Base-by-base conservation (phyloP, 2,888 invertebrate species). In the Steinernema scapterisci region DNA sequence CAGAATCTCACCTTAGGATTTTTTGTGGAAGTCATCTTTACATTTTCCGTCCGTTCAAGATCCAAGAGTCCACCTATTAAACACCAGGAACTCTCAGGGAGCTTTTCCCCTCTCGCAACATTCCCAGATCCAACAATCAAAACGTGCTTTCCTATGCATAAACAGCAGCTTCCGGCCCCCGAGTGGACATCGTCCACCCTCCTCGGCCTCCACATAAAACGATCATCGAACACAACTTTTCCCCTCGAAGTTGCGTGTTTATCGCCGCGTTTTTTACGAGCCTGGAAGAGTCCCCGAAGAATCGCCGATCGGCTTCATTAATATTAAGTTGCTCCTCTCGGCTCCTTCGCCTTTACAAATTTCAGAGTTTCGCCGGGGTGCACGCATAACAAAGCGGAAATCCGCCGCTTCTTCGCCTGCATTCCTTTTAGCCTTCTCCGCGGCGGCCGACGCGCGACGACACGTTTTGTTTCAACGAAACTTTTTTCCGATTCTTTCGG, bases 221-320 rank as follows among this genome's bases (percentile, higher is more conserved):
- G 38, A 63, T 38, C 63, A 63, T 27, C 63, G 63, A 63, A n/a
- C 63, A 38, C 38, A 38, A 38, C 5, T 38, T 38, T 38, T 38
- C 38, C 38, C 9, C 27, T 6, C 54, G 25, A 31, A 63, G 63
- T 63, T 38, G 63, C 63, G 63, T 63, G 63, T 63, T 63, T 63
- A 63, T 63, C 63, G 63, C 38, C 31, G 63, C 63, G 31, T 63
- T 63, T 54, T 48, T 63, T 54, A 54, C 54, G 54, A 54, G 38
- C 38, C 54, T 31, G 27, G 63, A 63, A 16, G 63, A n/a, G 16
- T 25, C 31, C 25, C 63, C 31, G 27, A 27, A 16, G 27, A 27
- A 3, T 7, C 63, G 48, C 19, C 48, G 48, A 48, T 19, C 48
- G 27, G 7, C 63, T 63, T 63, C 63, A 63, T 63, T 63, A 63